A percentile compares a stretch with the other conserved stretches of the same genome.
phyloP scores from a whole-genome alignment of 2,113 vertebrate genomes.

The Taurulus bubalis region DNA sequence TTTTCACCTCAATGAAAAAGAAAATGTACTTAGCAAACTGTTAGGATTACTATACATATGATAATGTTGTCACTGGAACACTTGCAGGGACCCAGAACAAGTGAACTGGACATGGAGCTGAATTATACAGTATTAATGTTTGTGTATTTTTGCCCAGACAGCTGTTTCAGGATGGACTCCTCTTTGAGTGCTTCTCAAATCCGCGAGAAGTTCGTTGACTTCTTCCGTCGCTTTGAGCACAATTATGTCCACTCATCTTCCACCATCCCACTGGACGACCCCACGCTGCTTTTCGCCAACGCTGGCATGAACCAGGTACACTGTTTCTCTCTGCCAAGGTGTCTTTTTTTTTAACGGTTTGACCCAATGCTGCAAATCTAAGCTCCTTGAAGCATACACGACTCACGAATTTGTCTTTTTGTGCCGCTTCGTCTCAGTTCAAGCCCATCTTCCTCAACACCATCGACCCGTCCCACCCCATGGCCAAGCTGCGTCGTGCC shows the following conservation, averaged over 20 bases:
- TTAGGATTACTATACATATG: background rate
- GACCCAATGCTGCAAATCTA: background rate
- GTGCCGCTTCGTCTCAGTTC: slow-evolving; percentile 81
- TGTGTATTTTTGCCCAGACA: slow-evolving; percentile 35
- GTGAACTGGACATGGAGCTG: background rate
- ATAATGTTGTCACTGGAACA: background rate
- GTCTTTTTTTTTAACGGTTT: background rate
- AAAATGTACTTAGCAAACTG: background rate
- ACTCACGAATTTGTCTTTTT: background rate
- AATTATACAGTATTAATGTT: background rate
- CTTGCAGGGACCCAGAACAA: background rate
- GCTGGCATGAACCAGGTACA: slow-evolving; percentile 98
- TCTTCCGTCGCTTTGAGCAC: slow-evolving; percentile 90
- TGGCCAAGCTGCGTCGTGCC: slow-evolving; percentile 91
- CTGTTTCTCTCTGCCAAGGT: background rate
- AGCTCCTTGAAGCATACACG: background rate
- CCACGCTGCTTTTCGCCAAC: slow-evolving; percentile 97
- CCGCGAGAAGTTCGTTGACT: slow-evolving; percentile 93
- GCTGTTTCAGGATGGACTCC: slow-evolving; percentile 86
- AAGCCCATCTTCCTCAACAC: slow-evolving; percentile 99
- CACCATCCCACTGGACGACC: slow-evolving; percentile 93
- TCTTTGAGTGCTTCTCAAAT: slow-evolving; percentile 90
- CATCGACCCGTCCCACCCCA: slow-evolving; percentile 95
- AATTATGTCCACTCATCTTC: slow-evolving; percentile 96
- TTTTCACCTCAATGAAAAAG: too few species aligned